These are phyloP conservation scores for Geothlypis trichas DNA, from an alignment of 2,113 vertebrate genomes.

Conservation along the genomic window DNA sequence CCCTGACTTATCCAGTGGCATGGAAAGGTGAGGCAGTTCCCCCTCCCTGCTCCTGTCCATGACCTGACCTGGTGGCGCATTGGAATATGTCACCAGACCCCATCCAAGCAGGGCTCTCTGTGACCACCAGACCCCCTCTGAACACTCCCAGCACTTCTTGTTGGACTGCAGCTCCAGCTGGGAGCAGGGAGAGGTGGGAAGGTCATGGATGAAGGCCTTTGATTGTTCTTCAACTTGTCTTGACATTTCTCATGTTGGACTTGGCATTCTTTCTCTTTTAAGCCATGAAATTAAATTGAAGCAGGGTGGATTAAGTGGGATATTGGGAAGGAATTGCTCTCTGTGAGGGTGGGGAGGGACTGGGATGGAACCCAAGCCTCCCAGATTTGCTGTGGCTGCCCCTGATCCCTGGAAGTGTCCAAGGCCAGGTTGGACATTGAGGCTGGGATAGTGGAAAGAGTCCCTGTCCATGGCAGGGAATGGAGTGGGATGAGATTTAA, in stretches of 20 bases:
- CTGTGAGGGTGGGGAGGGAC: not conserved
- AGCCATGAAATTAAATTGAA: not conserved
- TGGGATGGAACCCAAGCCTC: not conserved
- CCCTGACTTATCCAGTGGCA: rapidly evolving
- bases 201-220: not conserved
- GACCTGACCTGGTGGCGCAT: rapidly evolving
- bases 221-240: not conserved
- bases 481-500: rapidly evolving
- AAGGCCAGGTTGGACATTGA: not conserved
- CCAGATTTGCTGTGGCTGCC: not conserved
- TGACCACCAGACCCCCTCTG: not conserved
- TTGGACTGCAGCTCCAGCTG: not conserved
- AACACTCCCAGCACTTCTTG: not conserved
- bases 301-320: not conserved
- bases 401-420: not conserved
- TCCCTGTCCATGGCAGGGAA: not conserved
- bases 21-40: not conserved
- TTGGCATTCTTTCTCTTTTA: not conserved
- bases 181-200: not conserved
- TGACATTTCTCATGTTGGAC: not conserved
- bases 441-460: not conserved
- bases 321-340: rapidly evolving
- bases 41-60: rapidly evolving
- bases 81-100: not conserved
- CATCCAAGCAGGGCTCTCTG: not conserved